Base-by-base conservation (phyloP, 2,888 invertebrate genomes). In the Hirtodrosophila cameraria region DNA sequence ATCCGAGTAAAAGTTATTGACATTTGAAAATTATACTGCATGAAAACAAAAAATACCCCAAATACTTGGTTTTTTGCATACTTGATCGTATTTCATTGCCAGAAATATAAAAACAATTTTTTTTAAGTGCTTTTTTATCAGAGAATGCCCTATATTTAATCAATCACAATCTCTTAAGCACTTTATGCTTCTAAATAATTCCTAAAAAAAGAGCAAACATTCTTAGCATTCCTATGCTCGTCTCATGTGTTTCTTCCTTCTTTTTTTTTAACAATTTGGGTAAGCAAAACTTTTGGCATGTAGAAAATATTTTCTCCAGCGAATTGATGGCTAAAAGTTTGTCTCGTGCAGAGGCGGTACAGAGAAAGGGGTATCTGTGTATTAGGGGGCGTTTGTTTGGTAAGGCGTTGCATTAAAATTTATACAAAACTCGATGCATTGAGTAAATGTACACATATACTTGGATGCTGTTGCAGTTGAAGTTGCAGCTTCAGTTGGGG, bases 251-350 rank as follows among this genome's bases (percentile, higher is more conserved):
- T 55, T 48, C 3, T 18, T 15, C 20, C 39, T 55, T 48, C 3
- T 18, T 15, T 16, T 31, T 55, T 31, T 13, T 42, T 4, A 38
- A 23, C 16, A 35, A 45, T 45, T 46, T 25, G 8, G 16, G 48
- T 61, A 42, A 64, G 55, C 59, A 52, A 75, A 79, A 78, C 64
- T 81, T 81, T 78, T 68, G 43, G 59, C 59, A 62, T 64, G 53
- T 35, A 36, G 53, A 57, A 63, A 70, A 65, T 71, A 63, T 81
- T 64, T 39, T 48, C 63, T 46, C 18, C 27, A 30, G 30, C 52
- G 62, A 62, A 77, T 67, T 63, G 67, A 76, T 76, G 75, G 57
- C 63, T 15, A 12, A 62, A 79, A 79, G 55, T 79, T 79, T 71
- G 15, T 33, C 45, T 23, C 18, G 36, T 31, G 8, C 38, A 28